Evolutionary conservation across 30 jellyfish, hydroid and myxozoan species (phyloP).

Genomic region (Cassiopea andromeda): DNA sequence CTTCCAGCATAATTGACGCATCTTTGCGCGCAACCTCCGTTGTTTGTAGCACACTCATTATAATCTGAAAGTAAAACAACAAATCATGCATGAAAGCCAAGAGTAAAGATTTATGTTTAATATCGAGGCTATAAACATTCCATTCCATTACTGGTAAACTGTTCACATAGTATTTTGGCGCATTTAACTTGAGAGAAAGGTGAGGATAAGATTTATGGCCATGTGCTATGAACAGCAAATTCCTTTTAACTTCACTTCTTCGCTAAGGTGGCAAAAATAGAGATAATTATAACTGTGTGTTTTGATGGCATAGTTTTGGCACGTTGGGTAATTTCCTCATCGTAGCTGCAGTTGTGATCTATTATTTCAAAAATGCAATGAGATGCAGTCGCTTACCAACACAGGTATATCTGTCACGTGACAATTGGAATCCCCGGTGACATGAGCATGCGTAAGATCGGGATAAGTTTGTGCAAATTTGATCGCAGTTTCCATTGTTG

Average conservation of each 20-base stretch:
- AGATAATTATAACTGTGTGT: too few relatives aligned
- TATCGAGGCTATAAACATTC: not conserved
- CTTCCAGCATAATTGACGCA: slow-evolving; percentile 59
- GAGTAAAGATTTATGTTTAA: too few relatives aligned
- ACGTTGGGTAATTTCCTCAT: not conserved
- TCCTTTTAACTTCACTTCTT: too few relatives aligned
- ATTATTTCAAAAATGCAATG: not conserved
- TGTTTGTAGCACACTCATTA: slow-evolving; percentile 45
- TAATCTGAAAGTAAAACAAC: slow-evolving; percentile 8
- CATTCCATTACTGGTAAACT: too few relatives aligned
- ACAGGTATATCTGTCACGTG: slow-evolving; percentile 45
- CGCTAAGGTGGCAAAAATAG: too few relatives aligned
- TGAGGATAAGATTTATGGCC: too few relatives aligned
- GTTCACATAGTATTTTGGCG: too few relatives aligned
- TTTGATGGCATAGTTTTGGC: too few relatives aligned
- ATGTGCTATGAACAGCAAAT: too few relatives aligned
- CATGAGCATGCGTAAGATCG: slow-evolving; percentile 64
- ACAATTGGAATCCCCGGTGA: slow-evolving; percentile 38
- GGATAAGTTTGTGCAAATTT: slow-evolving; percentile 47
- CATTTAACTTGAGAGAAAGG: too few relatives aligned
- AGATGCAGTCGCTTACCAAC: slow-evolving; percentile 20
- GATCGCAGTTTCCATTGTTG: slow-evolving; percentile 71
- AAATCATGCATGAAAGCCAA: not conserved
- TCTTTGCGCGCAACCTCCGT: slow-evolving; percentile 56
- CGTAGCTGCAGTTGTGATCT: not conserved